Base-by-base conservation (phyloP, 2,888 invertebrate species). In the Dugesia japonica region DNA sequence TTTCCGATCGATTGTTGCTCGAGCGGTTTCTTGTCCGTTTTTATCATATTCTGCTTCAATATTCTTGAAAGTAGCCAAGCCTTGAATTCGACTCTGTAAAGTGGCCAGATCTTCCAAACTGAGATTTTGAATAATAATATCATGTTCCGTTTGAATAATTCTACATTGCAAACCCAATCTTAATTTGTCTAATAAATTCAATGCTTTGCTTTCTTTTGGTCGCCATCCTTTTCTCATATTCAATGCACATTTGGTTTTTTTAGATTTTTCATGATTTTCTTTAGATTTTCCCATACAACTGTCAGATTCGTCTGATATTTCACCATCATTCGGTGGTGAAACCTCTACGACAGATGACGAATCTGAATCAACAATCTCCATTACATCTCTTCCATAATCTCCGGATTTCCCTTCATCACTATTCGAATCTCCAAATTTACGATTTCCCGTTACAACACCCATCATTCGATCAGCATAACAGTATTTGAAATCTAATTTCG, bases 81-180 rank as follows among this genome's bases (percentile, higher is more conserved):
- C 56, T 56, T 56, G 56, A n/a, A 56, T n/a, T n/a, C 56, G 56
- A n/a, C 56, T 56, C 17, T 56, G 56, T 20, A 56, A 23, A 20
- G 56, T 56, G 56, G 56, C n/a, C n/a, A 56, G n/a, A 56, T 56
- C 56, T n/a, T 56, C 56, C 7, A 56, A 1, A n/a, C 56, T 56
- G n/a, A 56, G 56, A 56, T 56, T 56, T n/a, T 56, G 56, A 56
- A 56, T 56, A n/a, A 56, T 56, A n/a, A 56, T 56, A 56, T 56
- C 56, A n/a, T 56, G n/a, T n/a, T 56, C 56, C 9, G 56, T 56
- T 20, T 56, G 56, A n/a, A 56, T 56, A 56, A 56, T 56, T 56
- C 56, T n/a, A n/a, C 56, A 56, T n/a, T 56, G 56, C 23, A 56
- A n/a, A 13, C 56, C 56, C 20, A 56, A n/a, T 23, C 56, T 4